Evolutionary conservation across 2,113 vertebrate genomes (phyloP).

Genomic region (Oenanthe melanoleuca): DNA sequence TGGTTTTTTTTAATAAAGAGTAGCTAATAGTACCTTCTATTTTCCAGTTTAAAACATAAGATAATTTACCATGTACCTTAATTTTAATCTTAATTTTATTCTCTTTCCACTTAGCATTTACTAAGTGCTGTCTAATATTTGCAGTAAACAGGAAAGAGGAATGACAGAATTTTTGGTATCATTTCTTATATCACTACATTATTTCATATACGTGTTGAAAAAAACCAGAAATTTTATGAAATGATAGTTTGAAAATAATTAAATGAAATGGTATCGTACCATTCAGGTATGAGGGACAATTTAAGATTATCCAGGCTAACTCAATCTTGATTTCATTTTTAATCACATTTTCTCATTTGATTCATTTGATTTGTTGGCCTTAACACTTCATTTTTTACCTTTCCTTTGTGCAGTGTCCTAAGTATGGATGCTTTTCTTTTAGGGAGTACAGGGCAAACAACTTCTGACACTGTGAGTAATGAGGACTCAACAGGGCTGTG

Average conservation of each 20-base stretch:
- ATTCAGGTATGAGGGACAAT: accelerated
- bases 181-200: not conserved
- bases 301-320: not conserved
- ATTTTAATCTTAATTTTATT: not conserved
- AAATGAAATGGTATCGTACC: not conserved
- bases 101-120: not conserved
- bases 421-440: not conserved
- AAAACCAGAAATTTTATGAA: not conserved
- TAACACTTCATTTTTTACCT: not conserved
- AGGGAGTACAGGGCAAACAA: not conserved
- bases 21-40: not conserved
- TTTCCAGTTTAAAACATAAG: not conserved
- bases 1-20: not conserved
- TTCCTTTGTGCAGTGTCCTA: not conserved
- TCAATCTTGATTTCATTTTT: not conserved
- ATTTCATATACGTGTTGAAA: not conserved
- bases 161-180: not conserved
- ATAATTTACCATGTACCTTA: not conserved
- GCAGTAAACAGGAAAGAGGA: not conserved
- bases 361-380: not conserved
- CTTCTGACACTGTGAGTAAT: not conserved
- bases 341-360: not conserved
- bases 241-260: not conserved
- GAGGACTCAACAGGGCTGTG: not conserved
- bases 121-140: not conserved